A percentile compares a stretch with the other conserved stretches of the same genome.
These are phyloP conservation scores for Argyresthia goedartella DNA, from an alignment of 2,888 invertebrate species.

Conservation along the genomic window DNA sequence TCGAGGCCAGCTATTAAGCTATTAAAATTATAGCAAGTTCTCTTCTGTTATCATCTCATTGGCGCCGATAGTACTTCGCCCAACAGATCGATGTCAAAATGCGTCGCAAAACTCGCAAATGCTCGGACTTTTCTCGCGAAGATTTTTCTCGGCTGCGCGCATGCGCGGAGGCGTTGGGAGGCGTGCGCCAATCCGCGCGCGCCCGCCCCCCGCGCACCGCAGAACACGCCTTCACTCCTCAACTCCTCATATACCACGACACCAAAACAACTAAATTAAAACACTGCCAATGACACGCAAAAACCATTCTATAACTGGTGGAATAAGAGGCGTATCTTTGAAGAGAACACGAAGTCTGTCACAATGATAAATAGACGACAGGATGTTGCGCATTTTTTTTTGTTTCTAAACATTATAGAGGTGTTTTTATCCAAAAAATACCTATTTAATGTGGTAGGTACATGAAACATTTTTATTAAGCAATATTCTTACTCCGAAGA, in stretches of 20 bases:
- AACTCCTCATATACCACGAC: neutral
- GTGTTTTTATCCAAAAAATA: too few species aligned
- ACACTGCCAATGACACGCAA: neutral
- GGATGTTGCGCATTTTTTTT: neutral
- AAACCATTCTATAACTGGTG: neutral
- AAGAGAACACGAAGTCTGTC: neutral
- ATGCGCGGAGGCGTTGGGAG: conserved; percentile 69
- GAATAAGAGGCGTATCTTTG: neutral
- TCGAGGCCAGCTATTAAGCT: too few species aligned
- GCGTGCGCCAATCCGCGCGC: conserved; percentile 63
- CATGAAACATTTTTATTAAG: too few species aligned
- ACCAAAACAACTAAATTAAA: neutral
- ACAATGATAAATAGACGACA: neutral
- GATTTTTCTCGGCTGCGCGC: conserved; percentile 61
- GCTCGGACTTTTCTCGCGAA: conserved; percentile 11
- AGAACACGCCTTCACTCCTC: conserved; percentile 24
- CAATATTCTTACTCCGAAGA: too few species aligned
- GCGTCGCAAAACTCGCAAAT: too few species aligned
- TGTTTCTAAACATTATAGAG: too few species aligned
- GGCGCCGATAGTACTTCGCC: too few species aligned
- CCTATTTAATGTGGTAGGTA: too few species aligned
- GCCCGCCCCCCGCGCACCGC: conserved; percentile 51
- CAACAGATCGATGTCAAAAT: too few species aligned
- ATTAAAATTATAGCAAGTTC: too few species aligned
- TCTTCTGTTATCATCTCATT: too few species aligned